Evolutionary conservation across 2,113 vertebrate genomes (phyloP).

Genomic region (Alligator sinensis): DNA sequence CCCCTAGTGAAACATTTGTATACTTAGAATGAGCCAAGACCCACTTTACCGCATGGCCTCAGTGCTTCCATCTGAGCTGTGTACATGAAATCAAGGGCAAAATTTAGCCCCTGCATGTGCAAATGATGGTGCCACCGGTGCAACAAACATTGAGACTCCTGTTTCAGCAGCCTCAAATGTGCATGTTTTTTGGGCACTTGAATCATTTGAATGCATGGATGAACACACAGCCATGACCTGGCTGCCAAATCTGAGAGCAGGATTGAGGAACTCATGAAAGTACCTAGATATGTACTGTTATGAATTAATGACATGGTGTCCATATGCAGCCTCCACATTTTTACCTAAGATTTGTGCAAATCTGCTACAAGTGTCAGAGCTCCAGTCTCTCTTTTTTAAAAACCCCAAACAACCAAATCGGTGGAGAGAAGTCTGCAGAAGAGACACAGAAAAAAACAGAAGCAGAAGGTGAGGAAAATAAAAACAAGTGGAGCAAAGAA

Average conservation of each 20-base stretch:
- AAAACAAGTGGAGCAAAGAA: background rate
- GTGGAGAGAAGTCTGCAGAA: background rate
- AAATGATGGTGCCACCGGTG: background rate
- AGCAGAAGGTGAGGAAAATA: background rate
- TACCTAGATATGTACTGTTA: background rate
- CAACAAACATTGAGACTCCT: background rate
- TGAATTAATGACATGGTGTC: background rate
- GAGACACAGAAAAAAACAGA: rapidly evolving
- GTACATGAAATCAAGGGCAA: background rate
- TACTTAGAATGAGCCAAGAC: background rate
- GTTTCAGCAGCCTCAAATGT: background rate
- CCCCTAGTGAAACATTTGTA: background rate
- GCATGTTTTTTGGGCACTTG: background rate
- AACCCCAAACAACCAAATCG: background rate
- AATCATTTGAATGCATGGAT: background rate
- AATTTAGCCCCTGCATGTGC: background rate
- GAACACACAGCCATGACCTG: background rate
- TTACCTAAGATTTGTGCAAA: background rate
- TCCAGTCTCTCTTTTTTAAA: too few relatives aligned
- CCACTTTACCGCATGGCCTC: background rate
- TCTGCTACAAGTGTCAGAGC: background rate
- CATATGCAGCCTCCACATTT: background rate
- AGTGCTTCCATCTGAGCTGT: background rate
- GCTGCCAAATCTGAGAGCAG: background rate
- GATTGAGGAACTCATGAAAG: background rate